Evolutionary conservation across 92 coral and sea anemone species (phyloP), one percentile per base, ranked within the genome.

Genomic region (Pocillopora meandrina): DNA sequence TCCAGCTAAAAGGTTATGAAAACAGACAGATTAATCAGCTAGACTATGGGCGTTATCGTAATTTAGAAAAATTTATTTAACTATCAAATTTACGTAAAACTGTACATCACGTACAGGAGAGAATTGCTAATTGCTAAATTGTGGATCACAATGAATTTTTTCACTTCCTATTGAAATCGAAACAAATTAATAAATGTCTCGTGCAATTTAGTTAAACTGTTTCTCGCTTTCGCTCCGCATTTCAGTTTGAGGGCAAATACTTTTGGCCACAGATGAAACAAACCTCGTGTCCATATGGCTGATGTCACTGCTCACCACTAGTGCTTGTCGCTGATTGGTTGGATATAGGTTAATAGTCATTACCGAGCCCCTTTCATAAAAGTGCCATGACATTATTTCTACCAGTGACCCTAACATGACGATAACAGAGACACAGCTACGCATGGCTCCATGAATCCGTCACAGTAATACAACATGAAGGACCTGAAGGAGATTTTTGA

Each of bases 391-490:
- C 68, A 71, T 70, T 12, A 71, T 20, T 79, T 64, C 77, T 12
- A 60, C 26, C 31, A 81, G 56, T 81, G 85, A 58, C 33, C 76
- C 72, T 67, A 81, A 26, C 13, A 81, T 23, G 61, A 81, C 66
- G 85, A 71, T 19, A 70, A 69, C 21, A 36, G 56, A 56, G 57
- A 81, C 20, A 81, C 67, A 71, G 78, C 85, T 89, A 83, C 85
- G 85, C 92, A 89, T 89, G 92, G 81, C 92, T 49, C 92, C 86
- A 83, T 89, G 67, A 85, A 86, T 84, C 36, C 82, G 77, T 58
- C 77, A 81, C 69, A 56, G 80, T 69, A 65, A 56, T 33, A 82
- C 92, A 71, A 89, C 92, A 89, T 89, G 81, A 89, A 89, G 92
- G 71, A 71, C 69, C 92, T 89, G 84, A 20, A 52, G 59, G 59